Conservation (phyloP, 1,140 invertebrate species). For the Acromyrmex echinatior region DNA sequence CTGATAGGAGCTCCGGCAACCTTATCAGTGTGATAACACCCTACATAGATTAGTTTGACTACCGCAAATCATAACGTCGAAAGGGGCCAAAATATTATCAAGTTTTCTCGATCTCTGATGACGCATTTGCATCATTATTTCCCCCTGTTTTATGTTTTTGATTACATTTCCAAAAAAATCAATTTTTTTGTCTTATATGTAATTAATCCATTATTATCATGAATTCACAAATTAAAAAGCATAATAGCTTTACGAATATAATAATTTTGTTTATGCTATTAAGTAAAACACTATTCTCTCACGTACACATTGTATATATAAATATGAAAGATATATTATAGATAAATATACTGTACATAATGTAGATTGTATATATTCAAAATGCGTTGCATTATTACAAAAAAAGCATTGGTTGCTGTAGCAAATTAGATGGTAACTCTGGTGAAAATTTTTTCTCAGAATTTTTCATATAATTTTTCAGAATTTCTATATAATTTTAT, state of each 20-base stretch:
- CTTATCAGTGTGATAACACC: slow-evolving; percentile 83
- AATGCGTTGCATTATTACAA: neutral
- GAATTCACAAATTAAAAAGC: neutral
- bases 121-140: neutral
- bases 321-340: neutral
- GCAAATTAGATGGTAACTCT: too few species aligned
- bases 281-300: neutral
- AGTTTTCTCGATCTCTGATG: slow-evolving; percentile 12
- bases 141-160: neutral
- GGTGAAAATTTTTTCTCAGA: too few species aligned
- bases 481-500: too few species aligned
- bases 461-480: too few species aligned
- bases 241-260: neutral
- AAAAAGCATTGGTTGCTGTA: too few species aligned
- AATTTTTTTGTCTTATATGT: neutral
- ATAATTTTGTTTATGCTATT: neutral
- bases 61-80: slow-evolving; percentile 72
- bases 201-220: neutral
- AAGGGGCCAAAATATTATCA: slow-evolving; percentile 61
- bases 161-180: neutral
- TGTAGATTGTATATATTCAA: neutral
- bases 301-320: neutral
- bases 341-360: neutral
- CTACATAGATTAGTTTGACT: slow-evolving; percentile 83
- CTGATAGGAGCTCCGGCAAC: slow-evolving; percentile 86